Evolutionary conservation across 2,797 vertebrate species (phyloP).

Genomic region (Lophotriccus pileatus): DNA sequence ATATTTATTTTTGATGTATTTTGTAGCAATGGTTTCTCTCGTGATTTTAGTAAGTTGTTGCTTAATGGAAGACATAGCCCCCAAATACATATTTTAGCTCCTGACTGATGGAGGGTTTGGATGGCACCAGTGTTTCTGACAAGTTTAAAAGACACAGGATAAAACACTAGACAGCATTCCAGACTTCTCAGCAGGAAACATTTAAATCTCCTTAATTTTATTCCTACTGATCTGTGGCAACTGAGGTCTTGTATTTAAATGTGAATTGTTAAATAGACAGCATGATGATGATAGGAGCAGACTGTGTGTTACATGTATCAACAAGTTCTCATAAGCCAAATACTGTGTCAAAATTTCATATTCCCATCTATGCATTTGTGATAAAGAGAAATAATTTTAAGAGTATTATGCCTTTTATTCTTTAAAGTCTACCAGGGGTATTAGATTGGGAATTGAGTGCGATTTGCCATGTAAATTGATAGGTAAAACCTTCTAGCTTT

Average conservation of each 20-base stretch:
- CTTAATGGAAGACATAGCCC: background rate
- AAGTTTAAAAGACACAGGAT: conserved; percentile 12
- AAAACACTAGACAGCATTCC: conserved; percentile 13
- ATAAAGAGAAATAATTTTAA: conserved; percentile 25
- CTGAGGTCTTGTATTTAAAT: conserved; percentile 37
- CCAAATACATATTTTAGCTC: background rate
- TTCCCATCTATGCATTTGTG: background rate
- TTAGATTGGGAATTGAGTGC: background rate
- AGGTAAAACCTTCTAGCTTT: background rate
- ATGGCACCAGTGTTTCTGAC: conserved; percentile 20
- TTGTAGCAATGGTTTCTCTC: background rate
- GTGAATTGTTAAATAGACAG: conserved; percentile 41
- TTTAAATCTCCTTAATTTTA: conserved; percentile 53
- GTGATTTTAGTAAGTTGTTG: background rate
- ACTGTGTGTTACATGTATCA: conserved; percentile 8
- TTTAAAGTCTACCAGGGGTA: background rate
- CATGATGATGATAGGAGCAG: background rate
- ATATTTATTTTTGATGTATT: background rate
- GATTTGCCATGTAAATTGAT: background rate
- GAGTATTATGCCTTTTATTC: conserved; percentile 15
- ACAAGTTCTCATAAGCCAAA: conserved; percentile 40
- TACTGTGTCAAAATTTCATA: conserved; percentile 39
- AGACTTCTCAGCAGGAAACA: conserved; percentile 28
- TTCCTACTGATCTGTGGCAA: conserved; percentile 35
- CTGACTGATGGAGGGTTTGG: background rate